Conservation (phyloP, 2,113 vertebrate species). For the Alethe castanea region DNA sequence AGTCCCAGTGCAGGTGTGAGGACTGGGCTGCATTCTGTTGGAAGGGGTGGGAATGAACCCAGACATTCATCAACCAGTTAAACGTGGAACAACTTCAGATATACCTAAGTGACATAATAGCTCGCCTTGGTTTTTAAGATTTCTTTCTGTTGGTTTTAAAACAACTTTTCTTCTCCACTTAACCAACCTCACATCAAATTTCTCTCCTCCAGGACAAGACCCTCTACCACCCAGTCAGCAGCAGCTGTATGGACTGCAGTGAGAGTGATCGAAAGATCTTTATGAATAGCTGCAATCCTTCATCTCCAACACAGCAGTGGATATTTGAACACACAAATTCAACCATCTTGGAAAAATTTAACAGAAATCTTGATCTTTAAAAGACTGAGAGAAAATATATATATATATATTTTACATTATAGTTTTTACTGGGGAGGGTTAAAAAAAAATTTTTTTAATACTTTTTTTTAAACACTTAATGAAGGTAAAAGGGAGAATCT, state of each 20-base stretch:
- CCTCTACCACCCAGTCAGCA: constrained; percentile 83
- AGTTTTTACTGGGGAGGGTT: constrained; percentile 72
- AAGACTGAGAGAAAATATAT: constrained; percentile 42
- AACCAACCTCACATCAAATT: not conserved
- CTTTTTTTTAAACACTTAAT: constrained; percentile 63
- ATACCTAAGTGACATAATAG: not conserved
- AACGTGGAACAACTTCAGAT: not conserved
- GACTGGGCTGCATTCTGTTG: not conserved
- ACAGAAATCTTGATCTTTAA: constrained; percentile 73
- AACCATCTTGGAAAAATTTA: constrained; percentile 82
- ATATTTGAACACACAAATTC: constrained; percentile 85
- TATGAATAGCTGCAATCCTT: constrained; percentile 82
- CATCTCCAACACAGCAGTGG: constrained; percentile 83
- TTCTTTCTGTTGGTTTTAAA: not conserved
- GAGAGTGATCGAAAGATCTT: constrained; percentile 79
- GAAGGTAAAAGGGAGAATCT: constrained; percentile 69
- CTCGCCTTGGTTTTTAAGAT: not conserved
- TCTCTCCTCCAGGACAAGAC: constrained; percentile 79
- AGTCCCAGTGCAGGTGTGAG: not conserved
- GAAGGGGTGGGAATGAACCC: not conserved
- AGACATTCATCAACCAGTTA: not conserved
- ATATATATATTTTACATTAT: constrained; percentile 72
- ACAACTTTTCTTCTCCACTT: not conserved
- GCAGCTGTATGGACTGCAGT: constrained; percentile 85
- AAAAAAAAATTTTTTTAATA: constrained; percentile 58